Evolutionary conservation across 2,888 invertebrate species (phyloP).

Genomic region (Periphyllus acericola): DNA sequence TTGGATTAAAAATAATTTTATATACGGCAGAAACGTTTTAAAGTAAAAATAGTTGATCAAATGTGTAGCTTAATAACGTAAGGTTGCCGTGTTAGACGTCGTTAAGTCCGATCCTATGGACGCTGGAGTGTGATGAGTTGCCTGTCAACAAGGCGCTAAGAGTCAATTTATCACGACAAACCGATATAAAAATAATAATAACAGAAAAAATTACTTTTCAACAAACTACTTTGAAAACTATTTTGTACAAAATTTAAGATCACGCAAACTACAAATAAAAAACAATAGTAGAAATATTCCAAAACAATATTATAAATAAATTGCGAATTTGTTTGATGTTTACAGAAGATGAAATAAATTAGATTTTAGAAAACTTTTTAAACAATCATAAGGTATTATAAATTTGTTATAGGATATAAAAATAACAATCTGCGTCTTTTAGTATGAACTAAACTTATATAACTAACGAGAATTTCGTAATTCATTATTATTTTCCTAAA

Average conservation of each 20-base stretch:
- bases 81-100: background rate
- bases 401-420: too few relatives aligned
- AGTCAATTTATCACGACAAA: background rate
- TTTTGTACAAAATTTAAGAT: background rate
- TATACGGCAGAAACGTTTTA: background rate
- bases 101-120: background rate
- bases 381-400: too few relatives aligned
- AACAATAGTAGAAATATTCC: background rate
- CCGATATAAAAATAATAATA: background rate
- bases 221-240: background rate
- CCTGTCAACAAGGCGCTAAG: slow-evolving; percentile 27
- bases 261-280: background rate
- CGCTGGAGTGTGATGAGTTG: slow-evolving; percentile 24
- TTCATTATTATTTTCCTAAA: too few relatives aligned
- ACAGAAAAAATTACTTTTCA: background rate
- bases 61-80: background rate
- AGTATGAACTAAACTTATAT: too few relatives aligned
- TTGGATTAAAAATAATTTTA: background rate
- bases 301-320: background rate
- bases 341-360: too few relatives aligned
- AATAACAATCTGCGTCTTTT: too few relatives aligned
- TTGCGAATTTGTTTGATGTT: too few relatives aligned
- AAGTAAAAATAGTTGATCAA: too few relatives aligned
- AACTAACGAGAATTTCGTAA: too few relatives aligned
- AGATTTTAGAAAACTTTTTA: too few relatives aligned